A percentile compares a stretch with the other conserved stretches of the same genome.
Evolutionary conservation across 2,888 invertebrate genomes (phyloP).

Genomic region (Diarsia dahlii): DNA sequence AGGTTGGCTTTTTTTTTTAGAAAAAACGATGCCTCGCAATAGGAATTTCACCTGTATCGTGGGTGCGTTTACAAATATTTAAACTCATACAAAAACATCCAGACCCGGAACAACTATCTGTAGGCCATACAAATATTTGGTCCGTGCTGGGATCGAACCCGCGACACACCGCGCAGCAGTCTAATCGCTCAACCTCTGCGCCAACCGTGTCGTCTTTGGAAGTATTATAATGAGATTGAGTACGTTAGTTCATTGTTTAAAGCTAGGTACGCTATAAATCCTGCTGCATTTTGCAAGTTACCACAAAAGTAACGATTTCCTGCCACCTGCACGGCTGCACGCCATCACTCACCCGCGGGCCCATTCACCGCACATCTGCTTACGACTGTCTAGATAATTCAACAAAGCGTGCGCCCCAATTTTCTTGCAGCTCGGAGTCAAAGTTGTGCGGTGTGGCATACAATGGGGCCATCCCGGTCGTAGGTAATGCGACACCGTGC

Average conservation of each 20-base stretch:
- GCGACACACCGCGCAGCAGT: no score
- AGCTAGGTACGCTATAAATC: slow-evolving; percentile 27
- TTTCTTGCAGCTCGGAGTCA: slow-evolving; percentile 65
- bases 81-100: no score
- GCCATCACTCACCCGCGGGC: slow-evolving; percentile 59
- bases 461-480: slow-evolving; percentile 58
- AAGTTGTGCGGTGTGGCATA: slow-evolving; percentile 64
- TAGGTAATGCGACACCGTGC: slow-evolving; percentile 73
- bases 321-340: slow-evolving; percentile 48
- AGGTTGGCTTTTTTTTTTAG: no score
- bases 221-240: slow-evolving; percentile 19
- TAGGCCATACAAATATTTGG: no score
- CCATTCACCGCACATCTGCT: slow-evolving; percentile 64
- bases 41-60: no score
- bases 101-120: no score
- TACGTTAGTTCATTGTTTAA: neutral
- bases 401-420: slow-evolving; percentile 67
- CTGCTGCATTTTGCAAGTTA: slow-evolving; percentile 37
- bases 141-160: no score
- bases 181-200: no score
- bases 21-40: no score
- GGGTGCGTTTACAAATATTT: no score
- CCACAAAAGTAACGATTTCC: slow-evolving; percentile 55
- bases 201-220: neutral
- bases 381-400: slow-evolving; percentile 68